Conservation (phyloP, 2,888 invertebrate genomes). For the Thymelicus lineola region DNA sequence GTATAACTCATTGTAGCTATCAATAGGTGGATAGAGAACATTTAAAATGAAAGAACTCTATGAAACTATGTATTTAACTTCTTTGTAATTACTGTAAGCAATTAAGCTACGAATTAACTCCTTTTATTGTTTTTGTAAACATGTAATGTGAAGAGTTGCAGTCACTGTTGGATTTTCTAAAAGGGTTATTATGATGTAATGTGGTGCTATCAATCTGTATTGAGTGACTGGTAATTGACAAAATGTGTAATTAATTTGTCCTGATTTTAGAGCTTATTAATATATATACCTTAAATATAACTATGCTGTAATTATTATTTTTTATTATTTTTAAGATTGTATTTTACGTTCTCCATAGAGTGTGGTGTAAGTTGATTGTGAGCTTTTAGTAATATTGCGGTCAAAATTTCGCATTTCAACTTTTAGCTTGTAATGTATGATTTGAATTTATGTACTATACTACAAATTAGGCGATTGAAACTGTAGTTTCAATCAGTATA, state of each 20-base stretch:
- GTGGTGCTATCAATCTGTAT: slow-evolving; percentile 80
- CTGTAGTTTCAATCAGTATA: slow-evolving; percentile 71
- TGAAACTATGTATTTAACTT: slow-evolving; percentile 42
- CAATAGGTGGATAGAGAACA: slow-evolving; percentile 46
- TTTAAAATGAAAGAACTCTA: slow-evolving; percentile 60
- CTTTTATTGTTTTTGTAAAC: slow-evolving; percentile 41
- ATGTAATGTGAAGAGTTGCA: slow-evolving; percentile 43
- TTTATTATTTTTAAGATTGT: slow-evolving; percentile 78
- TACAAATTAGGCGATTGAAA: slow-evolving; percentile 68
- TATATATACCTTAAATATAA: slow-evolving; percentile 77
- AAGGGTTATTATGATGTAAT: slow-evolving; percentile 64
- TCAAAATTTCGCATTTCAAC: slow-evolving; percentile 54
- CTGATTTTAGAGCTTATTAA: slow-evolving; percentile 84
- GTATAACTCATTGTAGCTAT: slow-evolving; percentile 35
- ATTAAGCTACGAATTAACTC: slow-evolving; percentile 39
- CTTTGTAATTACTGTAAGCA: slow-evolving; percentile 38
- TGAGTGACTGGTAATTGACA: slow-evolving; percentile 73
- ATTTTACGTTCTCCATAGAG: slow-evolving; percentile 60
- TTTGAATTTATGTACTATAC: slow-evolving; percentile 71
- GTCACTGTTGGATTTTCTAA: slow-evolving; percentile 64
- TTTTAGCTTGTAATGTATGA: slow-evolving; percentile 64
- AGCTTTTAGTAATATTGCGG: slow-evolving; percentile 50
- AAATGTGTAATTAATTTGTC: slow-evolving; percentile 78
- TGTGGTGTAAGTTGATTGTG: slow-evolving; percentile 56
- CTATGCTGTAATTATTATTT: slow-evolving; percentile 80